A percentile compares a stretch with the other conserved stretches of the same genome.
phyloP scores from a whole-genome alignment of 2,113 vertebrate genomes.

The Archocentrus centrarchus region DNA sequence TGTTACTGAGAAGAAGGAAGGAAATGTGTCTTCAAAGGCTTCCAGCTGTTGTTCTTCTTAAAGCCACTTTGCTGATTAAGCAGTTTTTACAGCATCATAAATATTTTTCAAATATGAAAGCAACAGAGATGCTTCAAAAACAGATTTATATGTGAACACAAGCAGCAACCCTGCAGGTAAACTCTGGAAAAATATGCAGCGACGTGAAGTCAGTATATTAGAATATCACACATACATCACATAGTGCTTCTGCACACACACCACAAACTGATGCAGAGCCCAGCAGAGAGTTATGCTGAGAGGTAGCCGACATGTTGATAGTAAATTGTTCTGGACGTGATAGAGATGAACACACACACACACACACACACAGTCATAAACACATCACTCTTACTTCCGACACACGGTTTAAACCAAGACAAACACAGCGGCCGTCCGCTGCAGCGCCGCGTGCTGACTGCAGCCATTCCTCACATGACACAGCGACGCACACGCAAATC shows the following conservation, averaged over 20 bases:
- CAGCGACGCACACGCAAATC: conserved; percentile 18
- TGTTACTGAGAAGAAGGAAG: not conserved
- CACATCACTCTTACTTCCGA: conserved; percentile 45
- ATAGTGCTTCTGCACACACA: not conserved
- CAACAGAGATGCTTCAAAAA: not conserved
- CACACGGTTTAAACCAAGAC: conserved; percentile 44
- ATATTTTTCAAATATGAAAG: not conserved
- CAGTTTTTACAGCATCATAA: not conserved
- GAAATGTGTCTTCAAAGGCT: not conserved
- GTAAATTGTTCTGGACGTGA: conserved; percentile 25
- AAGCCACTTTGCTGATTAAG: not conserved
- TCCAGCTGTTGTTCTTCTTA: not conserved
- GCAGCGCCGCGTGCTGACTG: not conserved
- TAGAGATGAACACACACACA: conserved; percentile 10
- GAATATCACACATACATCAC: not conserved
- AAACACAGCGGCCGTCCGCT: not conserved
- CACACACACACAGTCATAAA: conserved; percentile 13
- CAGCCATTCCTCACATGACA: conserved; percentile 38
- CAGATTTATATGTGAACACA: not conserved
- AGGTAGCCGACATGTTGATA: not conserved
- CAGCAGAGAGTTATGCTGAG: conserved; percentile 6
- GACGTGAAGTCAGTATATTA: not conserved
- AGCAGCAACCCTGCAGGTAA: not conserved
- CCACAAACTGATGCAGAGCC: not conserved
- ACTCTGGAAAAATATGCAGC: not conserved